phyloP scores from a whole-genome alignment of 2,113 vertebrate species.

The Callocephalon fimbriatum region DNA sequence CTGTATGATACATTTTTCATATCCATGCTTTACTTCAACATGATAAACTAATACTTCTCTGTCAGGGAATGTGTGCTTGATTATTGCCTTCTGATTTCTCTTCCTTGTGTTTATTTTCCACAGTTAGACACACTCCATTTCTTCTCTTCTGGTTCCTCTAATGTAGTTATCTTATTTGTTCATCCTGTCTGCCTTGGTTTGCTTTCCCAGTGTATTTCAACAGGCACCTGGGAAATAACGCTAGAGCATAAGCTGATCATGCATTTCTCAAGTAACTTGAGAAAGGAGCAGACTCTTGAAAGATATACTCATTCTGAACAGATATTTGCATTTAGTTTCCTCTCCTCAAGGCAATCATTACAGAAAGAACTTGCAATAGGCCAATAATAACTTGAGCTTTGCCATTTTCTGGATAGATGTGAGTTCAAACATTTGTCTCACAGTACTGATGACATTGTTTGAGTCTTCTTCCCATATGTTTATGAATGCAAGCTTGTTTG shows the following conservation, averaged over 20 bases:
- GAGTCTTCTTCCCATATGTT: background rate
- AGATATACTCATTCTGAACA: constrained; percentile 12
- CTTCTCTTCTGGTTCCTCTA: constrained; percentile 58
- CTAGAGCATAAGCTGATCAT: background rate
- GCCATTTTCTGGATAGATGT: constrained; percentile 14
- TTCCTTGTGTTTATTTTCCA: constrained; percentile 69
- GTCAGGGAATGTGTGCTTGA: constrained; percentile 57
- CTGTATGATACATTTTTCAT: constrained; percentile 76
- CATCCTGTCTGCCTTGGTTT: constrained; percentile 33
- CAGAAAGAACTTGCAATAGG: background rate
- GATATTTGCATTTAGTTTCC: background rate
- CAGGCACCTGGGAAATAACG: constrained; percentile 49
- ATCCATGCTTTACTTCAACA: constrained; percentile 57
- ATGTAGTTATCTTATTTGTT: constrained; percentile 35
- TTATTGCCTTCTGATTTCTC: constrained; percentile 64
- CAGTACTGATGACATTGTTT: background rate
- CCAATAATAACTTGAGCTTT: constrained; percentile 1
- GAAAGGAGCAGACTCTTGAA: background rate
- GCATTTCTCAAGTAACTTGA: background rate
- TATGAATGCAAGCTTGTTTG: background rate
- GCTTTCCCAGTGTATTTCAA: constrained; percentile 14
- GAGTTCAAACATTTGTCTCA: background rate
- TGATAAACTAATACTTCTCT: constrained; percentile 73
- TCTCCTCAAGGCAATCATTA: background rate
- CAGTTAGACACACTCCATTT: constrained; percentile 62